Percentiles rank a stretch among this genome's conserved stretches.
Evolutionary conservation across 1,140 invertebrate species (phyloP).

Genomic region (Dreissena rostriformis): DNA sequence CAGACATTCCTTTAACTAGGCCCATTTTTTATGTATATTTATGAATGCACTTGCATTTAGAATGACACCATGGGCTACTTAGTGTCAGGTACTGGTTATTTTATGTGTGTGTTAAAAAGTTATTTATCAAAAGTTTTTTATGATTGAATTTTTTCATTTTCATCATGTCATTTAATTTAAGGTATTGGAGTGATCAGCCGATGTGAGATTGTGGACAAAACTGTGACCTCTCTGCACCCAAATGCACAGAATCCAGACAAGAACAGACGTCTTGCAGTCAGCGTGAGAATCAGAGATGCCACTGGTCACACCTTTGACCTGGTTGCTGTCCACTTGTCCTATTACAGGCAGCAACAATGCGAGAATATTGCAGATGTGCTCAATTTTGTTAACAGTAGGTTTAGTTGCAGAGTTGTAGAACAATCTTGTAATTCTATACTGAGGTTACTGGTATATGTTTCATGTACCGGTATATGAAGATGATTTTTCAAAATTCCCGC

Average conservation of each 20-base stretch:
- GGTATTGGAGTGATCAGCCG: slow-evolving; percentile 74
- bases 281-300: slow-evolving; percentile 61
- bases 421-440: too few relatives aligned
- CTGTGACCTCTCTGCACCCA: slow-evolving; percentile 59
- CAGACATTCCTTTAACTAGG: too few relatives aligned
- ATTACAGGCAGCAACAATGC: slow-evolving; percentile 75
- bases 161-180: slow-evolving; percentile 49
- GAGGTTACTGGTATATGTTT: too few relatives aligned
- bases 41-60: too few relatives aligned
- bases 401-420: too few relatives aligned
- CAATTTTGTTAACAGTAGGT: slow-evolving; percentile 65
- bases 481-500: too few relatives aligned
- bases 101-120: too few relatives aligned
- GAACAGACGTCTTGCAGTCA: slow-evolving; percentile 68
- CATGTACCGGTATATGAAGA: too few relatives aligned
- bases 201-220: slow-evolving; percentile 55
- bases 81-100: too few relatives aligned
- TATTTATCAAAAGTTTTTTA: neutral
- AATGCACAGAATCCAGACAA: slow-evolving; percentile 64
- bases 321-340: slow-evolving; percentile 72
- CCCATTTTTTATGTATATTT: too few relatives aligned
- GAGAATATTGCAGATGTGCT: slow-evolving; percentile 69
- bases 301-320: slow-evolving; percentile 57
- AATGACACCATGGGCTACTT: too few relatives aligned
- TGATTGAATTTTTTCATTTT: neutral